A percentile compares a stretch with the other conserved stretches of the same genome.
Evolutionary conservation across 2,797 vertebrate genomes (phyloP).

Genomic region (Danio choprae): DNA sequence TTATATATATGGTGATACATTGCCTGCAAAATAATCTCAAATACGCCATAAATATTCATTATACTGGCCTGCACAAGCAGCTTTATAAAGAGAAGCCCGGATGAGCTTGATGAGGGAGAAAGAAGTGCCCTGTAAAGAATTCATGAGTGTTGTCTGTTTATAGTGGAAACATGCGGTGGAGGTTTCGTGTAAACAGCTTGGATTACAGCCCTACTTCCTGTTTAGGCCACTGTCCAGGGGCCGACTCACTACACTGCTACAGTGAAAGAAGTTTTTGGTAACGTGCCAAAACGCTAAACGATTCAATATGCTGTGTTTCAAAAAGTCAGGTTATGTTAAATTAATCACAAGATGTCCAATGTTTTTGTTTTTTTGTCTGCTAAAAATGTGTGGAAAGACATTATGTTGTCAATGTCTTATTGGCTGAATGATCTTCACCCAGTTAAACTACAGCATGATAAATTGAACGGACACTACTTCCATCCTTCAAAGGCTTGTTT

Average conservation of each 20-base stretch:
- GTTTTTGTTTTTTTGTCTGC: not conserved
- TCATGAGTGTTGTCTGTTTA: conserved; percentile 49
- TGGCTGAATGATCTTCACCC: not conserved
- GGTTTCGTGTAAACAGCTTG: conserved; percentile 38
- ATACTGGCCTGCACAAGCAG: not conserved
- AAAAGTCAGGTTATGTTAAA: conserved; percentile 4
- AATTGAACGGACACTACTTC: conserved; percentile 1
- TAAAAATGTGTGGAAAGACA: not conserved
- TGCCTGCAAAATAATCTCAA: not conserved
- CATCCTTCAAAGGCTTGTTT: not conserved
- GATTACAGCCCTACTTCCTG: conserved; percentile 31
- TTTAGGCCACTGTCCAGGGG: conserved; percentile 3
- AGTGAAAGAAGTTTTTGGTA: not conserved
- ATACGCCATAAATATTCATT: conserved; percentile 21
- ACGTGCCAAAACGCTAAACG: conserved; percentile 2
- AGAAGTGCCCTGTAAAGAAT: conserved; percentile 37
- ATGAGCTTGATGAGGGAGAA: conserved; percentile 35
- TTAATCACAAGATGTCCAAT: conserved; percentile 3
- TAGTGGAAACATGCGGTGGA: conserved; percentile 20
- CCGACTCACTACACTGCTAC: not conserved
- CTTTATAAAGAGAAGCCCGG: conserved; percentile 17
- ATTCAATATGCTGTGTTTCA: conserved; percentile 1
- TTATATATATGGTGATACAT: too few relatives aligned
- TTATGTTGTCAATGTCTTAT: conserved; percentile 1
- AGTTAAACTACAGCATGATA: conserved; percentile 20